Evolutionary conservation across 1,140 invertebrate species (phyloP).

Genomic region (Cydia amplana): DNA sequence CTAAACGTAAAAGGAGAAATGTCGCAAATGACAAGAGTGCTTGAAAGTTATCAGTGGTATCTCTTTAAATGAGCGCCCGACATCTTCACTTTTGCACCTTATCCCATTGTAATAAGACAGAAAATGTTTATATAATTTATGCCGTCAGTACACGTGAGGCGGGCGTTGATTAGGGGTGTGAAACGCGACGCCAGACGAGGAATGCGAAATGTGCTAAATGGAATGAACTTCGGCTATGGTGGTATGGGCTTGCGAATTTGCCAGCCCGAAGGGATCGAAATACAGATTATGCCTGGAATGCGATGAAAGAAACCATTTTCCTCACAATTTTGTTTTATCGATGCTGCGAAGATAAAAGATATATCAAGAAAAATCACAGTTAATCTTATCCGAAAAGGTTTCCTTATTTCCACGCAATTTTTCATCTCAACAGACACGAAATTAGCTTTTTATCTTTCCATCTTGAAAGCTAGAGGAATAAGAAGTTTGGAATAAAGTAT

Average conservation of each 20-base stretch:
- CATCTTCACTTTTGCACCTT: not conserved
- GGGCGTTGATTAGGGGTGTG: constrained; percentile 30
- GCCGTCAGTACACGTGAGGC: not conserved
- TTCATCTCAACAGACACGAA: not conserved
- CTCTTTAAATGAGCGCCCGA: not conserved
- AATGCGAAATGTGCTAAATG: constrained; percentile 27
- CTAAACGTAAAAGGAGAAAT: not conserved
- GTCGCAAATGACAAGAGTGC: constrained; percentile 1
- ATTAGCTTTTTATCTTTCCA: constrained; percentile 19
- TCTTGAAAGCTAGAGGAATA: not conserved
- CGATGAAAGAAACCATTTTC: not conserved
- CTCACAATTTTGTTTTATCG: not conserved
- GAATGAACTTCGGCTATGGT: constrained; percentile 1
- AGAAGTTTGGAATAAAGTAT: constrained; percentile 22
- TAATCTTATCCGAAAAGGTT: not conserved
- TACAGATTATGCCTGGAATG: not conserved
- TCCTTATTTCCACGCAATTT: constrained; percentile 7
- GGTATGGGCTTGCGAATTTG: constrained; percentile 21
- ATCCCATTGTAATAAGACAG: not conserved
- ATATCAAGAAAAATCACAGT: not conserved
- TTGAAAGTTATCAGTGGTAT: not conserved
- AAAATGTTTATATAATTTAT: not conserved
- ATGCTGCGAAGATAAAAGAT: not conserved
- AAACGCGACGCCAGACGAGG: constrained; percentile 13
- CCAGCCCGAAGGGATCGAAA: not conserved